Evolutionary conservation across 2,113 vertebrate genomes (phyloP), one percentile per base, ranked within the genome.

Genomic region (Pluvianellus socialis): DNA sequence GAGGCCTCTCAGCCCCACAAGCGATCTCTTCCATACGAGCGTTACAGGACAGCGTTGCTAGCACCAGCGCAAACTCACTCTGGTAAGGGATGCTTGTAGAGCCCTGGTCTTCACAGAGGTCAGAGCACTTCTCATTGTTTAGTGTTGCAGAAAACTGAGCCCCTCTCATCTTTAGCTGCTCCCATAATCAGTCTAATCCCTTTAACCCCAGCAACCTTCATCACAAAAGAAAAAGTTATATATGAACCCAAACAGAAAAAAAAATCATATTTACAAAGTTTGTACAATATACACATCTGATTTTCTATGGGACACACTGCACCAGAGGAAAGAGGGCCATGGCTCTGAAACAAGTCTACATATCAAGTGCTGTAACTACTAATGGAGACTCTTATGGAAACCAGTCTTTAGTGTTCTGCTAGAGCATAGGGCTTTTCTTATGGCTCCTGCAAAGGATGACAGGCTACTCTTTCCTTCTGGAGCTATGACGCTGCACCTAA

Each of bases 221-320:
- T 98, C 97, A 96, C 95, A 95, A 98, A 97, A 98, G 97, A 94
- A 96, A 94, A 95, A 95, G 93, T 96, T 97, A 98, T 98, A 98
- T 97, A 98, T 97, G 97, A 98, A 98, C 98, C 98, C 98, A 97
- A 98, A 98, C 76, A 97, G 96, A 88, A 93, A 93, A 94, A 92
- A 87, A 97, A 94, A 92, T 44, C 95, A 3, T 98, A 98, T 98
- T 98, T 98, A 98, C 98, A 98, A 97, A 98, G 98, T 98, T 98
- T 98, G 97, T 98, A 98, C 98, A 98, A 98, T 98, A 98, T 98
- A 98, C 98, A 98, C 98, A 98, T 98, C 98, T 97, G 97, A 96
- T 98, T 98, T 98, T 98, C 97, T 98, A 98, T 94, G 97, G 98
- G 98, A 98, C 98, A 97, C 97, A 89, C 97, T 96, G 96, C 97